Percentiles rank a stretch among this genome's conserved stretches.
Evolutionary conservation across 2,888 invertebrate genomes (phyloP).

Genomic region (Pediacus dermestoides): DNA sequence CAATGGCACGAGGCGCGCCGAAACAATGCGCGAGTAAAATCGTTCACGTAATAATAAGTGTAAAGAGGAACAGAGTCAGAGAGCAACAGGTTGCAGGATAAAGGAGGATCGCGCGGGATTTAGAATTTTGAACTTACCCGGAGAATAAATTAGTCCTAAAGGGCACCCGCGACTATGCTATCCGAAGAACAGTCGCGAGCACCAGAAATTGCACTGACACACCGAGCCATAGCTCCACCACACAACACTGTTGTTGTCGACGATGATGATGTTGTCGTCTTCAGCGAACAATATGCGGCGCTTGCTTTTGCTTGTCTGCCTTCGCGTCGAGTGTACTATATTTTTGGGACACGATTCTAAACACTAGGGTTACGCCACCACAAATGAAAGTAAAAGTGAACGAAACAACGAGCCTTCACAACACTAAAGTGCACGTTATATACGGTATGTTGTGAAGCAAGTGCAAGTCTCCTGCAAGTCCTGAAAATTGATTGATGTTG

Average conservation of each 20-base stretch:
- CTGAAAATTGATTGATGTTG: conserved; percentile 11
- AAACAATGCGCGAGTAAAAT: conserved; percentile 32
- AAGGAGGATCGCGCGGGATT: not conserved
- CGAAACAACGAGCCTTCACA: conserved; percentile 40
- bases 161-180: conserved; percentile 42
- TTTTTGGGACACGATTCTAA: conserved; percentile 50
- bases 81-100: conserved; percentile 32
- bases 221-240: conserved; percentile 44
- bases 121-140: conserved; percentile 34
- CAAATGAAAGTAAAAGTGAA: conserved; percentile 54
- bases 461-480: conserved; percentile 31
- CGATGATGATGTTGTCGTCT: conserved; percentile 17
- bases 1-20: conserved; percentile 41
- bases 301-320: conserved; percentile 31
- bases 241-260: conserved; percentile 33
- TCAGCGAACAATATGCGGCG: conserved; percentile 21
- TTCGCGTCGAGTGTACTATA: conserved; percentile 47
- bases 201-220: conserved; percentile 42
- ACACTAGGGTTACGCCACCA: conserved; percentile 50
- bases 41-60: conserved; percentile 3
- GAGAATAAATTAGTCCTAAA: conserved; percentile 42
- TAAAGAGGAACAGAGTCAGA: conserved; percentile 16
- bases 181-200: conserved; percentile 43
- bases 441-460: conserved; percentile 33
- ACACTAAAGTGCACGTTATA: conserved; percentile 27